Percentiles rank a stretch among this genome's conserved stretches.
Evolutionary conservation across 2,888 invertebrate species (phyloP).

Genomic region (Seira sanloemensis): DNA sequence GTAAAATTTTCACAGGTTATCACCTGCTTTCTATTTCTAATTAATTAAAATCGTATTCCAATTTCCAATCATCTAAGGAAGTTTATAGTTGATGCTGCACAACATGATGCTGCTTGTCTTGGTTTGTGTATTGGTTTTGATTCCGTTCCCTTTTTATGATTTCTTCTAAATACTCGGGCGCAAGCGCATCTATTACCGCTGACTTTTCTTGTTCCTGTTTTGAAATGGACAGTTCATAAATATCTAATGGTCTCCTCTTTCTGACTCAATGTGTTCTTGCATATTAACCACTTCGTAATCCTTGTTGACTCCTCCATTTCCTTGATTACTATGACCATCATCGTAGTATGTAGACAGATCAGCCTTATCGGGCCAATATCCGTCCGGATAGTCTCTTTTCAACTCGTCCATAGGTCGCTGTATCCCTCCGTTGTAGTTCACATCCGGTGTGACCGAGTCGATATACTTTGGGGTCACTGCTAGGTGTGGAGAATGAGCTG

Average conservation of each 20-base stretch:
- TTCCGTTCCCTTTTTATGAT: not conserved
- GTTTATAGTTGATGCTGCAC: conserved; percentile 50
- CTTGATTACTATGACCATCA: not conserved
- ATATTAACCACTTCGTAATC: conserved; percentile 32
- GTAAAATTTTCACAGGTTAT: too few relatives aligned
- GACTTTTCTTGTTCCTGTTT: too few relatives aligned
- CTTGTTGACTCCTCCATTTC: not conserved
- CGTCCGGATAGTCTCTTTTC: conserved; percentile 33
- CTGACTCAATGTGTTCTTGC: not conserved
- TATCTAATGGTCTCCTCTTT: too few relatives aligned
- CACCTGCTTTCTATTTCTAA: too few relatives aligned
- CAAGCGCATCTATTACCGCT: not conserved
- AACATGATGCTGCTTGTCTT: conserved; percentile 48
- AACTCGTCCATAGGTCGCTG: conserved; percentile 40
- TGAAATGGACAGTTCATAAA: too few relatives aligned
- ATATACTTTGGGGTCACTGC: too few relatives aligned
- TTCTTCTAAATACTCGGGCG: conserved; percentile 50
- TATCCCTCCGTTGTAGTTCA: conserved; percentile 59
- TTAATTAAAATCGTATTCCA: too few relatives aligned
- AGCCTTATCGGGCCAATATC: conserved; percentile 39
- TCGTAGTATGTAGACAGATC: not conserved
- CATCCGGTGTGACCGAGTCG: too few relatives aligned
- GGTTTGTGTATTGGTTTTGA: not conserved
- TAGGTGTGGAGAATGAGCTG: too few relatives aligned
- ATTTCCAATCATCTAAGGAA: too few relatives aligned